phyloP scores from a whole-genome alignment of 1,140 invertebrate genomes.

The Stegodyphus mimosarum region DNA sequence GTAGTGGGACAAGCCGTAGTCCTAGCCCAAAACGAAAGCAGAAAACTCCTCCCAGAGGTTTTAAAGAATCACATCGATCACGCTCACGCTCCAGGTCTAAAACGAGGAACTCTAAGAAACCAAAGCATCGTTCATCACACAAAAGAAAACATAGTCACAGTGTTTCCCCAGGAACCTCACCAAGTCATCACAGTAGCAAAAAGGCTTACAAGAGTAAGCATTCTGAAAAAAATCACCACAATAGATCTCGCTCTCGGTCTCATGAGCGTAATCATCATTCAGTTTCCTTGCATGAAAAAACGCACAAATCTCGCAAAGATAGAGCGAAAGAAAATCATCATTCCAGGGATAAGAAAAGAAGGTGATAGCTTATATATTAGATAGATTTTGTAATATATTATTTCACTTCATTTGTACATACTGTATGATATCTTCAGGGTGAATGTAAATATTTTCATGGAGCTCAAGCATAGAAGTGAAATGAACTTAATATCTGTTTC shows the following conservation, averaged over 20 bases:
- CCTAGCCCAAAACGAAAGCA: conserved; percentile 52
- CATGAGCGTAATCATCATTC: conserved; percentile 55
- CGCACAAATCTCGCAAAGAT: conserved; percentile 53
- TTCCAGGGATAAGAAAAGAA: conserved; percentile 45
- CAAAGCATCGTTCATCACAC: conserved; percentile 55
- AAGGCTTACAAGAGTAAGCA: conserved; percentile 49
- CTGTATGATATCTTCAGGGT: not conserved
- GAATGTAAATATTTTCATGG: no score
- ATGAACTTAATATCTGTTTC: no score
- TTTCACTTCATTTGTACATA: conserved; percentile 11
- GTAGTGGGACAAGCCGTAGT: conserved; percentile 60
- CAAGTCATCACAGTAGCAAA: conserved; percentile 46
- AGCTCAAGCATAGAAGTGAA: no score
- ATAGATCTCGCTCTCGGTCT: conserved; percentile 53
- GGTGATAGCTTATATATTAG: conserved; percentile 1
- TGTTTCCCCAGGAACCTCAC: conserved; percentile 52
- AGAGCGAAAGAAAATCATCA: conserved; percentile 49
- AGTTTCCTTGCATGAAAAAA: conserved; percentile 47
- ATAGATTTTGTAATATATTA: not conserved
- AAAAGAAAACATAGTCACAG: conserved; percentile 62
- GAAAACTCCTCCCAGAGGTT: conserved; percentile 59
- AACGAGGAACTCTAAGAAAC: conserved; percentile 58
- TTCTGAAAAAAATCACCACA: conserved; percentile 48
- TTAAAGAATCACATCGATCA: conserved; percentile 45
- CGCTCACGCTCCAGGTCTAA: conserved; percentile 62